phyloP scores from a whole-genome alignment of 1,140 invertebrate genomes.

The Chironomus tepperi region DNA sequence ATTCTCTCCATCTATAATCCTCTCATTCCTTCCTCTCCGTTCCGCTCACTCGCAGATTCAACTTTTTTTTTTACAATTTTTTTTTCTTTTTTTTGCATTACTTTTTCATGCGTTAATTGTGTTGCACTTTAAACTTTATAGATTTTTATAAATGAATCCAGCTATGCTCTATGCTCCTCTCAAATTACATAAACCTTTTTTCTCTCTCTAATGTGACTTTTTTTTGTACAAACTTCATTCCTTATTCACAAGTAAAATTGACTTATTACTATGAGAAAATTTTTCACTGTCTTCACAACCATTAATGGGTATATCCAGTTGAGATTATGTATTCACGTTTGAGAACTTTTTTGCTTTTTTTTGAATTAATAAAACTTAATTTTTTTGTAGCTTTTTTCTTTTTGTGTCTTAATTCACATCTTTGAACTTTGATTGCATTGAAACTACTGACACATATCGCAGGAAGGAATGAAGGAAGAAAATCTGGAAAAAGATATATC shows the following conservation, averaged over 20 bases:
- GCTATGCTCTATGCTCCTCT: background rate
- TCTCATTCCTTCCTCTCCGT: background rate
- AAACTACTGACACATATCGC: slow-evolving; percentile 22
- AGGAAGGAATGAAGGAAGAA: background rate
- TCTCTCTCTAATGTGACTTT: background rate
- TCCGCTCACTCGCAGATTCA: background rate
- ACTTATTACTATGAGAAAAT: background rate
- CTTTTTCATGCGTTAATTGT: no score
- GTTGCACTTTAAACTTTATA: background rate
- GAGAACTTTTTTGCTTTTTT: no score
- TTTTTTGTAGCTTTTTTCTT: background rate
- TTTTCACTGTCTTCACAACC: background rate
- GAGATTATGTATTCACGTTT: background rate
- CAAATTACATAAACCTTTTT: background rate
- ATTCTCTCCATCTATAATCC: background rate
- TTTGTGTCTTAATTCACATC: background rate
- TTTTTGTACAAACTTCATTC: background rate
- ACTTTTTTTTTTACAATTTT: background rate
- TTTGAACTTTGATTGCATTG: slow-evolving; percentile 10
- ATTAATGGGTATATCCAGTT: background rate
- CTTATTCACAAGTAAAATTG: background rate
- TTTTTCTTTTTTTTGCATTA: background rate
- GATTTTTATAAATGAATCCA: background rate
- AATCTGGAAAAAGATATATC: background rate
- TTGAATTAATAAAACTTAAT: background rate